Evolutionary conservation across 1,140 invertebrate species (phyloP).

Genomic region (Aphis gossypii): DNA sequence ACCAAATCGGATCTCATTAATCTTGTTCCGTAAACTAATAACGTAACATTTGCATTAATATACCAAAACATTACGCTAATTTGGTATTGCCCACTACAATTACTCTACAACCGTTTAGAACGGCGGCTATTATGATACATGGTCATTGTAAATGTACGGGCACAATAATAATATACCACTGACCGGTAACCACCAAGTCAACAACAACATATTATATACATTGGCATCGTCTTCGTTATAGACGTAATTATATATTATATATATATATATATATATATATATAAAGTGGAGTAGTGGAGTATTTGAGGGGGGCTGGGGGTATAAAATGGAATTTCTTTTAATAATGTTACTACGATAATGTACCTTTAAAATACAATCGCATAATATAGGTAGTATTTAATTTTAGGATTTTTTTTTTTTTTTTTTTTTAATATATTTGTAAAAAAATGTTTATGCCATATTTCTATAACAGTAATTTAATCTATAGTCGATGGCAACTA

Average conservation of each 20-base stretch:
- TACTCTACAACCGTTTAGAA: not conserved
- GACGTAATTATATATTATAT: not conserved
- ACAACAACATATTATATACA: not conserved
- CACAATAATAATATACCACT: not conserved
- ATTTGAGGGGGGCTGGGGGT: no score
- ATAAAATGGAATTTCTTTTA: no score
- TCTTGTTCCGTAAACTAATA: not conserved
- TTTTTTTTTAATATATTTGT: not conserved
- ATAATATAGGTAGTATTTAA: not conserved
- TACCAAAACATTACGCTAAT: not conserved
- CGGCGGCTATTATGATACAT: not conserved
- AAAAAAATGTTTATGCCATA: no score
- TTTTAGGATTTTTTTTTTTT: not conserved
- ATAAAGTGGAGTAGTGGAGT: not conserved
- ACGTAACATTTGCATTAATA: constrained; percentile 34
- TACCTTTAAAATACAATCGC: not conserved
- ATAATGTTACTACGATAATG: no score
- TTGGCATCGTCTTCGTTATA: not conserved
- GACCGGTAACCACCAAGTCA: not conserved
- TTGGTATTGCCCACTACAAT: not conserved
- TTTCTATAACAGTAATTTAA: no score
- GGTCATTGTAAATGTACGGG: not conserved
- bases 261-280: not conserved
- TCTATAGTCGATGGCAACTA: not conserved
- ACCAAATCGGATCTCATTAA: constrained; percentile 7